Evolutionary conservation across 2,797 vertebrate genomes (phyloP).

Genomic region (Megalops cyprinoides): DNA sequence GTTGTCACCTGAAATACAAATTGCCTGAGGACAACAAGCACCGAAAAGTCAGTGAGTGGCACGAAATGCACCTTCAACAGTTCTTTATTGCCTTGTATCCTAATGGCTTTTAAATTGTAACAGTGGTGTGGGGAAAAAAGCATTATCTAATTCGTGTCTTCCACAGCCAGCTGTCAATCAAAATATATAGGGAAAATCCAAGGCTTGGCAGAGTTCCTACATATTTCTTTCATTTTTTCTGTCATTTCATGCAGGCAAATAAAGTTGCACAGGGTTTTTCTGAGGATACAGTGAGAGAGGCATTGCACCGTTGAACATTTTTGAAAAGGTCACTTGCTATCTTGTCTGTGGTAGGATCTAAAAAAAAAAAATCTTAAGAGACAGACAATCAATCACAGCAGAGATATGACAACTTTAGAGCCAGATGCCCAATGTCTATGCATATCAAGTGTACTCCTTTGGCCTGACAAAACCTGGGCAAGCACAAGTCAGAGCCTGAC

Average conservation of each 20-base stretch:
- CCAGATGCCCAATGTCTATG: background rate
- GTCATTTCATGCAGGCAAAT: background rate
- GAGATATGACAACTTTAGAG: background rate
- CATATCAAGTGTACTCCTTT: background rate
- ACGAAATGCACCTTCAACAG: background rate
- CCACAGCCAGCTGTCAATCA: background rate
- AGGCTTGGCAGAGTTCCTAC: background rate
- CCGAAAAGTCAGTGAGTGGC: background rate
- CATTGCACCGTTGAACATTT: background rate
- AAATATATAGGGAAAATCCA: background rate
- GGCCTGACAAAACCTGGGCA: background rate
- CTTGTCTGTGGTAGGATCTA: background rate
- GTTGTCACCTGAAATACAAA: background rate
- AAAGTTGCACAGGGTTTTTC: background rate
- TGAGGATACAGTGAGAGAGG: background rate
- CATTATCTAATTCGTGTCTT: slow-evolving; percentile 3
- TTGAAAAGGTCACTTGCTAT: background rate
- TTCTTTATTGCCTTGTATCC: background rate
- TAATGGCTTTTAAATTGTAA: background rate
- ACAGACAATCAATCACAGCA: background rate
- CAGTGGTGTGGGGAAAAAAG: background rate
- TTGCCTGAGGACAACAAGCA: background rate
- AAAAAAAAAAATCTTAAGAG: background rate
- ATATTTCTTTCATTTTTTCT: background rate
- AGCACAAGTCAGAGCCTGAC: background rate